These are phyloP conservation scores for Leucania comma DNA, from an alignment of 2,888 invertebrate genomes.

Conservation along the genomic window DNA sequence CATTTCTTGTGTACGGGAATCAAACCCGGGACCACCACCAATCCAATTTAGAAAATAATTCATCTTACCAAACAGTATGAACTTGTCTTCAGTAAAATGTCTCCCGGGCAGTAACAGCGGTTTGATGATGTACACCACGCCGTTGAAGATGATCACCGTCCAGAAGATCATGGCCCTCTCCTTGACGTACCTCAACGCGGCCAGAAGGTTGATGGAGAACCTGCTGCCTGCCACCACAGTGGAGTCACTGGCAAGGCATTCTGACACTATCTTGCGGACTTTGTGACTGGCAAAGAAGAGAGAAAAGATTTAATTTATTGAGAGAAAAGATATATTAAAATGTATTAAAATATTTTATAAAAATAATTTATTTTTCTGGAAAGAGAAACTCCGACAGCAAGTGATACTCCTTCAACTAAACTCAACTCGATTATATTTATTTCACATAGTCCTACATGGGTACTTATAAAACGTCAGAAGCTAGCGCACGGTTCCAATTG, in stretches of 20 bases:
- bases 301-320: not conserved
- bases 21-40: too few relatives aligned
- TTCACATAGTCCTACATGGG: too few relatives aligned
- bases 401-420: too few relatives aligned
- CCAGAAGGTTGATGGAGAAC: constrained; percentile 70
- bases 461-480: too few relatives aligned
- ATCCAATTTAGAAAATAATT: not conserved
- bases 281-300: constrained; percentile 61
- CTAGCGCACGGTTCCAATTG: too few relatives aligned
- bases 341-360: too few relatives aligned
- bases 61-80: constrained; percentile 30
- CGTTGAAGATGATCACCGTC: constrained; percentile 72
- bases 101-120: constrained; percentile 75
- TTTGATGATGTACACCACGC: constrained; percentile 68
- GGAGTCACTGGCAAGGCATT: constrained; percentile 68
- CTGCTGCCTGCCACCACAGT: constrained; percentile 66
- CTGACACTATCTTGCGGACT: constrained; percentile 68
- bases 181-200: constrained; percentile 71
- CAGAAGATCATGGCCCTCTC: constrained; percentile 75
- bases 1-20: too few relatives aligned
- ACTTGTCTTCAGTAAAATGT: constrained; percentile 74
- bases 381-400: too few relatives aligned
- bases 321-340: too few relatives aligned
- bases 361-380: too few relatives aligned
- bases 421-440: too few relatives aligned